phyloP scores from a whole-genome alignment of 2,113 vertebrate species.

The Rousettus leschenaultii region DNA sequence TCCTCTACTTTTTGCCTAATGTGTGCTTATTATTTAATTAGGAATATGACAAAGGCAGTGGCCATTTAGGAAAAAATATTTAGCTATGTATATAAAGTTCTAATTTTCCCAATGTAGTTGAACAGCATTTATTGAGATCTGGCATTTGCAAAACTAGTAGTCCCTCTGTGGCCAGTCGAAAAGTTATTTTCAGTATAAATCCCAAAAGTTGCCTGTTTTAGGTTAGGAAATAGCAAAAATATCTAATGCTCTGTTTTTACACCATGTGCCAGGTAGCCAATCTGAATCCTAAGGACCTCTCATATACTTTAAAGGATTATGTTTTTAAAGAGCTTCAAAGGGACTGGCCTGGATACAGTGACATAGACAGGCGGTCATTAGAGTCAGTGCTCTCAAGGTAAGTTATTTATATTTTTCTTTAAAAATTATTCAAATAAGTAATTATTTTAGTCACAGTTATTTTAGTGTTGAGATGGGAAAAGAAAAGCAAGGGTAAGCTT shows the following conservation, averaged over 20 bases:
- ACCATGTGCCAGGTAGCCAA: conserved; percentile 86
- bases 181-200: conserved; percentile 32
- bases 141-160: neutral
- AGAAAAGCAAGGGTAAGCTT: neutral
- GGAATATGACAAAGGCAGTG: neutral
- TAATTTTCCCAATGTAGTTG: neutral
- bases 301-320: conserved; percentile 91
- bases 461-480: conserved; percentile 5
- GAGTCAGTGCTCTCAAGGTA: conserved; percentile 90
- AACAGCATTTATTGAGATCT: neutral
- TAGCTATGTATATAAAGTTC: neutral
- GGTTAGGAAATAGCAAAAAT: neutral
- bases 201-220: neutral
- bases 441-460: neutral
- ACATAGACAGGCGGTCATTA: conserved; percentile 87
- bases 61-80: neutral
- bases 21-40: neutral
- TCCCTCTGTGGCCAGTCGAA: neutral
- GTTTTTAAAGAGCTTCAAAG: conserved; percentile 91
- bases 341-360: conserved; percentile 95
- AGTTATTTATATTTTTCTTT: conserved; percentile 42
- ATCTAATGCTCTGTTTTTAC: conserved; percentile 57
- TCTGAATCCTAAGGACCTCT: conserved; percentile 92
- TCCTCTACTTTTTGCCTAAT: neutral
- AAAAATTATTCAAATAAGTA: neutral